phyloP scores from a whole-genome alignment of 2,888 invertebrate species.

The Drosophila ezoana region DNA sequence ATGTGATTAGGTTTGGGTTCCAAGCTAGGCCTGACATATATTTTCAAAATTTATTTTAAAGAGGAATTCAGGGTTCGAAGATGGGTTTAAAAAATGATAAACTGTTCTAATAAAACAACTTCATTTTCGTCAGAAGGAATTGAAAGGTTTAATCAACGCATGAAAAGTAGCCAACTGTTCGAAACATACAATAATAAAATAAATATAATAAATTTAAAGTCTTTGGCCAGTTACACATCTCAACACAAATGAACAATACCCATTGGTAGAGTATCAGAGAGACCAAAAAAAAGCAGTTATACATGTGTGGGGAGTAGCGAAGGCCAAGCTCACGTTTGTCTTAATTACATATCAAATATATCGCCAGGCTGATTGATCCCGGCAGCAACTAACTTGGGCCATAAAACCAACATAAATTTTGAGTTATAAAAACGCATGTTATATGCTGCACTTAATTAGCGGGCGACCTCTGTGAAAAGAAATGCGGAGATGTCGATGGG shows the following conservation, averaged over 20 bases:
- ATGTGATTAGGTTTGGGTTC: too few relatives aligned
- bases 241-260: neutral
- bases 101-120: too few relatives aligned
- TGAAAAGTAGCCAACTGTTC: too few relatives aligned
- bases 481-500: slow-evolving; percentile 32
- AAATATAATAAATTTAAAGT: too few relatives aligned
- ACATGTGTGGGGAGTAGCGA: slow-evolving; percentile 12
- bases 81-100: too few relatives aligned
- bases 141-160: too few relatives aligned
- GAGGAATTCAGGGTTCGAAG: too few relatives aligned
- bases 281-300: slow-evolving; percentile 47
- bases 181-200: too few relatives aligned
- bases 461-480: slow-evolving; percentile 51
- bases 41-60: too few relatives aligned
- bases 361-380: slow-evolving; percentile 71
- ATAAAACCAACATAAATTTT: slow-evolving; percentile 78
- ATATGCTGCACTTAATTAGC: slow-evolving; percentile 78
- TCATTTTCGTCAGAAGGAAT: too few relatives aligned
- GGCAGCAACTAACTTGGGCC: slow-evolving; percentile 51
- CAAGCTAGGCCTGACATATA: too few relatives aligned
- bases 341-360: slow-evolving; percentile 81
- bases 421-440: slow-evolving; percentile 81
- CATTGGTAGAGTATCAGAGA: slow-evolving; percentile 13
- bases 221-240: neutral
- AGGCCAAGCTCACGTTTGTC: slow-evolving; percentile 60